Evolutionary conservation across 2,888 invertebrate species (phyloP).

Genomic region (Gymnocheta viridis): DNA sequence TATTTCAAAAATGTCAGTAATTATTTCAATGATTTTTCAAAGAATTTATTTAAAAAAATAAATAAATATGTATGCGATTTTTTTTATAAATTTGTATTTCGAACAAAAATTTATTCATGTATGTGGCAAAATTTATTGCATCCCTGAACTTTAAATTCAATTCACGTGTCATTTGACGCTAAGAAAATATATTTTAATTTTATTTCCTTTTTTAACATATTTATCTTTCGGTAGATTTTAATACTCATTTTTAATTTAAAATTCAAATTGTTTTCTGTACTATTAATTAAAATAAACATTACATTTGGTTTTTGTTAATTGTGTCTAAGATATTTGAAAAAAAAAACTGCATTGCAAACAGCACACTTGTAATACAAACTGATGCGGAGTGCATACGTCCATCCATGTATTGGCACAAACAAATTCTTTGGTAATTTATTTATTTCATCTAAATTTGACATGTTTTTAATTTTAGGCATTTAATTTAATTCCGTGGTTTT

Average conservation of each 20-base stretch:
- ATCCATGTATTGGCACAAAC: conserved; percentile 9
- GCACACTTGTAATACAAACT: background rate
- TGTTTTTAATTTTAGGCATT: conserved; percentile 41
- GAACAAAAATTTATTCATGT: background rate
- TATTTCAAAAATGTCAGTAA: conserved; percentile 13
- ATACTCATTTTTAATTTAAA: conserved; percentile 12
- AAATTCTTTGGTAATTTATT: conserved; percentile 46
- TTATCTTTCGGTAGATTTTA: background rate
- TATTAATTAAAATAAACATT: conserved; percentile 51
- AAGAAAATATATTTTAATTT: conserved; percentile 17
- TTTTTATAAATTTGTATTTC: background rate
- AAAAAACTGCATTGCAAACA: background rate
- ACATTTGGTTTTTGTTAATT: conserved; percentile 36
- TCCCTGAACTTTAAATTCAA: conserved; percentile 62
- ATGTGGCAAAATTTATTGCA: conserved; percentile 46
- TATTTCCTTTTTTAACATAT: background rate
- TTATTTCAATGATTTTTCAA: conserved; percentile 11
- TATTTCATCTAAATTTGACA: conserved; percentile 48
- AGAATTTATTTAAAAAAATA: background rate
- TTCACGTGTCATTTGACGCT: conserved; percentile 43
- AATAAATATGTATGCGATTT: background rate
- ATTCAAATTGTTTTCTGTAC: conserved; percentile 1
- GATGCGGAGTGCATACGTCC: background rate
- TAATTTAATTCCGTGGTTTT: background rate
- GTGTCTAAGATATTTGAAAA: conserved; percentile 32